Conservation (phyloP, 2,797 vertebrate genomes). For the Tenualosa thibaudeaui region DNA sequence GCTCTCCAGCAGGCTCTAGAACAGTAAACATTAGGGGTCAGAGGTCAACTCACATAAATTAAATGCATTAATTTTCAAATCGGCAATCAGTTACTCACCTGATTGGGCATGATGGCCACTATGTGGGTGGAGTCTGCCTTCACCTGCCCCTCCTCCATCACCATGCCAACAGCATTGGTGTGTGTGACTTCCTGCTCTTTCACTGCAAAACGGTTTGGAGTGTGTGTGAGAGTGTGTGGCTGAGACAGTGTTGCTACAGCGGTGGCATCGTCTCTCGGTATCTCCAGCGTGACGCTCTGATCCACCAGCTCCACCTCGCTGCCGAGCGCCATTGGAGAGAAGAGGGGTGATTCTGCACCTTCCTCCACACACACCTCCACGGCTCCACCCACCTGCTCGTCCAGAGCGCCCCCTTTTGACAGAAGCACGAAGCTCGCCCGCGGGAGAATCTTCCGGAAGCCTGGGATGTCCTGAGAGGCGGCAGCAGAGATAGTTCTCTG, state of each 20-base stretch:
- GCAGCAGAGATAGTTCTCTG: slow-evolving; percentile 68
- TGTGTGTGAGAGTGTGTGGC: neutral
- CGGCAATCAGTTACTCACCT: slow-evolving; percentile 58
- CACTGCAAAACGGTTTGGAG: neutral
- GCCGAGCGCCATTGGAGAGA: slow-evolving; percentile 63
- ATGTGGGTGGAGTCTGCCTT: slow-evolving; percentile 69
- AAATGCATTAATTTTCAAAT: no score
- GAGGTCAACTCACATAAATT: slow-evolving; percentile 31
- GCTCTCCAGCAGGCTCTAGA: slow-evolving; percentile 81
- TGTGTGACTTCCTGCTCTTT: slow-evolving; percentile 68
- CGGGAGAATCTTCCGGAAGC: slow-evolving; percentile 96
- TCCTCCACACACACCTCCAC: slow-evolving; percentile 45
- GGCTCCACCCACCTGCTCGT: slow-evolving; percentile 70
- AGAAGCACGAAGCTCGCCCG: slow-evolving; percentile 89
- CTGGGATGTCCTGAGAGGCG: slow-evolving; percentile 83
- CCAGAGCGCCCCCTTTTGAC: slow-evolving; percentile 78
- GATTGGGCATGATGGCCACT: slow-evolving; percentile 72
- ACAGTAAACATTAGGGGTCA: neutral
- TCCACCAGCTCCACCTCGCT: slow-evolving; percentile 76
- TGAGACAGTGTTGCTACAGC: slow-evolving; percentile 71
- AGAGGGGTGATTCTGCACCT: slow-evolving; percentile 59
- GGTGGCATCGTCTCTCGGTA: slow-evolving; percentile 69
- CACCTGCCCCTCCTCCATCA: slow-evolving; percentile 70
- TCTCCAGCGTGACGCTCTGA: slow-evolving; percentile 76
- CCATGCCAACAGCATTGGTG: slow-evolving; percentile 68